phyloP scores from a whole-genome alignment of 2,888 invertebrate genomes.

The Perdita meconis region DNA sequence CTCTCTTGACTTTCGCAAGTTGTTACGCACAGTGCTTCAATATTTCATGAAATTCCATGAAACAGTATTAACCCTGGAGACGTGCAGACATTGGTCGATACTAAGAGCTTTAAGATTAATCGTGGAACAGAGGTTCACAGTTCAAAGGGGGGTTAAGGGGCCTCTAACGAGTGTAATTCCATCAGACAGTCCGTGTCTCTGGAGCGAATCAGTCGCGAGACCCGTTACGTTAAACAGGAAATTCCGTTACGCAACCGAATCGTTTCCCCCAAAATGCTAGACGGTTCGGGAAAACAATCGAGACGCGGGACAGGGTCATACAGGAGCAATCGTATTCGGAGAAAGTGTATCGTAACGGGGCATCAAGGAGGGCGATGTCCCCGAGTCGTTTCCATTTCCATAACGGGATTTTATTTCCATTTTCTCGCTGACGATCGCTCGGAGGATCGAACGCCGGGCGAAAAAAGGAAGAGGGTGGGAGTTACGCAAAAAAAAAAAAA shows the following conservation, averaged over 20 bases:
- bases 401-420: constrained; percentile 79
- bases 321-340: constrained; percentile 25
- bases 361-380: constrained; percentile 62
- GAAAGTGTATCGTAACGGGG: constrained; percentile 56
- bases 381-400: constrained; percentile 71
- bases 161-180: neutral
- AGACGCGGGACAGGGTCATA: constrained; percentile 23
- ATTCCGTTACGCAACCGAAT: constrained; percentile 28
- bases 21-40: no score
- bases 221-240: constrained; percentile 2
- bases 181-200: neutral
- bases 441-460: constrained; percentile 9
- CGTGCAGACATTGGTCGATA: no score
- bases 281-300: constrained; percentile 32
- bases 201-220: neutral
- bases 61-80: no score
- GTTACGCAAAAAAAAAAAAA: constrained; percentile 15
- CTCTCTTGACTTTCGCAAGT: no score
- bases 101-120: no score
- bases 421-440: constrained; percentile 60
- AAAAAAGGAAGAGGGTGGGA: neutral
- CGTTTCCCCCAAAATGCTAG: neutral
- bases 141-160: no score
- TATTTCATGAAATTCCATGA: no score
- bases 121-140: no score